These are phyloP conservation scores for Galerucella pusilla DNA, from an alignment of 2,888 invertebrate genomes.

Conservation along the genomic window DNA sequence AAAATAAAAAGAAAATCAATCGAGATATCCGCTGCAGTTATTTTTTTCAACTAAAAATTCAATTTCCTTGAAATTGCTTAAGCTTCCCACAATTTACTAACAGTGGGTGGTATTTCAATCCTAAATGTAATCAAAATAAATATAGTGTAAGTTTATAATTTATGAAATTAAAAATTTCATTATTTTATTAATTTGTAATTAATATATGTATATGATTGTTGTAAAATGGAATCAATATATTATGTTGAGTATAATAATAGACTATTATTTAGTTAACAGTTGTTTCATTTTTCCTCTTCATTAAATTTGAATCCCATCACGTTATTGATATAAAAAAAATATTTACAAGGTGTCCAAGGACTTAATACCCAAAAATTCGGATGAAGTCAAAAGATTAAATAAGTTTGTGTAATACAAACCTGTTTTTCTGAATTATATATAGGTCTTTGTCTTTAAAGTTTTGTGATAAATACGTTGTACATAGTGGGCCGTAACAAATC, in stretches of 20 bases:
- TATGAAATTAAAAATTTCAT: background rate
- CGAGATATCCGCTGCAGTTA: background rate
- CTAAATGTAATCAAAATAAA: constrained; percentile 2
- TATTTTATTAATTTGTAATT: constrained; percentile 6
- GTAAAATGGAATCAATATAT: constrained; percentile 5
- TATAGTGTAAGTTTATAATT: background rate
- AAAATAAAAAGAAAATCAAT: no score
- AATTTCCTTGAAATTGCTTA: background rate
- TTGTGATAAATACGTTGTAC: no score
- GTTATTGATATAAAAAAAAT: no score
- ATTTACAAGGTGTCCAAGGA: no score
- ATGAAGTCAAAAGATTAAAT: no score
- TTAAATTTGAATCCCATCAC: no score
- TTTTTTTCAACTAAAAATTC: background rate
- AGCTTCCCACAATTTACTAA: background rate
- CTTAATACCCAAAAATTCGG: no score
- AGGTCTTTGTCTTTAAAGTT: no score
- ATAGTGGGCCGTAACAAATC: no score
- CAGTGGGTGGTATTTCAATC: constrained; percentile 5
- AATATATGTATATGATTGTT: constrained; percentile 6
- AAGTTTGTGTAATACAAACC: no score
- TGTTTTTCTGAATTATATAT: no score
- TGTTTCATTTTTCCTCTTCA: no score
- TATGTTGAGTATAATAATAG: constrained; percentile 15
- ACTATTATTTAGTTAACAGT: background rate